Evolutionary conservation across 2,113 vertebrate genomes (phyloP).

Genomic region (Melanerpes formicivorus): DNA sequence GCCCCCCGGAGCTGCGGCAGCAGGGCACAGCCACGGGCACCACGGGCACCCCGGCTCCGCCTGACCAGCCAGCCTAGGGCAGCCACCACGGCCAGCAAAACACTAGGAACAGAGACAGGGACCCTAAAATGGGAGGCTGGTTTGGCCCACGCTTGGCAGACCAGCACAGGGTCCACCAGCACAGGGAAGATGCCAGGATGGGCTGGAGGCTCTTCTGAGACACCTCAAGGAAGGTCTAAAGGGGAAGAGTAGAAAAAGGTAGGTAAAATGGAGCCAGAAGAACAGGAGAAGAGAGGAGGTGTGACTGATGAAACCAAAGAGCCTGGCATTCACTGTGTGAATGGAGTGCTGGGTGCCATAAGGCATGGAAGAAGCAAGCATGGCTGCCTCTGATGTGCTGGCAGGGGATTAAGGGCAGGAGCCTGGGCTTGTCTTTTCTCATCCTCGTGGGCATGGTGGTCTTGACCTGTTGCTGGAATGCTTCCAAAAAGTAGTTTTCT

Average conservation of each 20-base stretch:
- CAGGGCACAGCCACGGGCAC: not conserved
- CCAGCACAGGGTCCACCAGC: not conserved
- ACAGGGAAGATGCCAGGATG: not conserved
- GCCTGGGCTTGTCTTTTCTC: not conserved
- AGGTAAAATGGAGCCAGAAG: not conserved
- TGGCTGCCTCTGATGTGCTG: not conserved
- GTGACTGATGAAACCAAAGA: not conserved
- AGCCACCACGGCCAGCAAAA: not conserved
- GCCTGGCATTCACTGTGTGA: not conserved
- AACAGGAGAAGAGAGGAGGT: not conserved
- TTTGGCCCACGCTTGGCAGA: not conserved
- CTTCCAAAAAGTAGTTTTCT: not conserved
- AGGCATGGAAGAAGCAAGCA: not conserved
- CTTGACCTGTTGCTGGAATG: not conserved
- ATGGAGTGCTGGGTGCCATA: not conserved
- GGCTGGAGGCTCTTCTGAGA: not conserved
- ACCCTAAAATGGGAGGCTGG: not conserved
- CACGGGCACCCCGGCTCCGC: not conserved
- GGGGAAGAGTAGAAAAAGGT: not conserved
- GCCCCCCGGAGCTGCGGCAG: not conserved
- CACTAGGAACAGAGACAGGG: not conserved
- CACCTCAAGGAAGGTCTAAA: not conserved
- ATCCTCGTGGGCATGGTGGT: not conserved
- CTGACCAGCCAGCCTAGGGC: not conserved
- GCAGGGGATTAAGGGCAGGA: not conserved